phyloP scores from a whole-genome alignment of 2,113 vertebrate species.

The human region GRCh38 chr2:160639001-160639500 shows the following conservation, averaged over 20 bases:
- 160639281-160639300: neutral
- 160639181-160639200: neutral
- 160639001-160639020: neutral
- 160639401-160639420: neutral
- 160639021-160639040: constrained; percentile 13
- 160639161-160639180: constrained; percentile 10
- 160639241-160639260: neutral
- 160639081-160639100: neutral
- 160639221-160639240: neutral
- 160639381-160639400: neutral
- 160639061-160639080: constrained; percentile 12
- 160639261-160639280: neutral
- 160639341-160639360: neutral
- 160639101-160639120: neutral
- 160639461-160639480: neutral
- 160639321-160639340: neutral
- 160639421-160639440: neutral
- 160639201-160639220: neutral
- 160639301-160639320: neutral
- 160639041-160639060: neutral
- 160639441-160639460: neutral
- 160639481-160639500: neutral
- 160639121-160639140: neutral
- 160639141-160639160: neutral
- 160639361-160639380: neutral